Percentiles rank a stretch among this genome's conserved stretches.
phyloP scores from a whole-genome alignment of 2,888 invertebrate species.

The Octodonta nipae region DNA sequence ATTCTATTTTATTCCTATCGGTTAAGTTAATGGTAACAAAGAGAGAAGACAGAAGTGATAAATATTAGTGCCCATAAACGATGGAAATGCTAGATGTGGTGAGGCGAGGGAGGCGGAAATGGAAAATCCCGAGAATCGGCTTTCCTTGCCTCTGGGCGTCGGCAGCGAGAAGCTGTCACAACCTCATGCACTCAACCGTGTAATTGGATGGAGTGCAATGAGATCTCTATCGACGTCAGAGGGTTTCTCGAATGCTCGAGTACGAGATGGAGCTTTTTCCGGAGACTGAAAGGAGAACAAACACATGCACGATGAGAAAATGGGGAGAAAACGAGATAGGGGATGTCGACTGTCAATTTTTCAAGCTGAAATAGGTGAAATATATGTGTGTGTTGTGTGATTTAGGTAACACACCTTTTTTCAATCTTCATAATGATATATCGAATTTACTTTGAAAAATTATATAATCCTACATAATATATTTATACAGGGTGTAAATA shows the following conservation, averaged over 20 bases:
- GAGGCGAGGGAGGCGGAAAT: slow-evolving; percentile 2
- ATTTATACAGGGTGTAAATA: no score
- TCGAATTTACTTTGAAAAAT: no score
- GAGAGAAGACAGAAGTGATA: slow-evolving; percentile 24
- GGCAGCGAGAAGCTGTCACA: slow-evolving; percentile 35
- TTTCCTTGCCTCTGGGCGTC: slow-evolving; percentile 8
- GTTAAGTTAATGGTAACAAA: no score
- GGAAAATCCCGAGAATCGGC: slow-evolving; percentile 11
- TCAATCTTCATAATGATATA: no score
- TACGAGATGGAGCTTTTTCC: no score
- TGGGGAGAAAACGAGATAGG: slow-evolving; percentile 1
- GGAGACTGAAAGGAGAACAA: background rate
- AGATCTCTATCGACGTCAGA: slow-evolving; percentile 21
- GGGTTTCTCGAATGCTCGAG: background rate
- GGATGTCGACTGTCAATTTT: background rate
- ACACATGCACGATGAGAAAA: slow-evolving; percentile 1
- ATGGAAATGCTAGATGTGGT: slow-evolving; percentile 9
- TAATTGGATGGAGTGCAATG: slow-evolving; percentile 34
- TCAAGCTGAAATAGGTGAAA: no score
- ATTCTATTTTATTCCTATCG: no score
- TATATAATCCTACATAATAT: no score
- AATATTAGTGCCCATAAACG: slow-evolving; percentile 33
- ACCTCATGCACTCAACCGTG: slow-evolving; percentile 33
- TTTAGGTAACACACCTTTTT: no score
- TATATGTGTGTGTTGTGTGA: no score